These are phyloP conservation scores for Oreochromis aureus DNA, from an alignment of 2,113 vertebrate genomes.

Conservation along the genomic window DNA sequence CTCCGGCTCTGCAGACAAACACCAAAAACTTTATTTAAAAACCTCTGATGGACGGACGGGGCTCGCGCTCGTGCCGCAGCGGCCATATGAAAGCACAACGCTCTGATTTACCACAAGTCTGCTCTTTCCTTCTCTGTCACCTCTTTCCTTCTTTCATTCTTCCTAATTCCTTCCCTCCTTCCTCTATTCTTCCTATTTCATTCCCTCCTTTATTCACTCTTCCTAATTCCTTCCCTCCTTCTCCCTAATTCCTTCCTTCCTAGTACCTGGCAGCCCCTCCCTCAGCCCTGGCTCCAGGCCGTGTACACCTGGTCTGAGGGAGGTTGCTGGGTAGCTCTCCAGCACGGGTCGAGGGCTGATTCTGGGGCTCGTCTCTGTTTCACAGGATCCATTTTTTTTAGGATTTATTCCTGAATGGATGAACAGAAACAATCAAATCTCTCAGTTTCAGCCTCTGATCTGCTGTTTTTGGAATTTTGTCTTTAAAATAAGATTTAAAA, in stretches of 20 bases:
- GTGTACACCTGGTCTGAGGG: fast-evolving
- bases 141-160: background rate
- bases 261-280: background rate
- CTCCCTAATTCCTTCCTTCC: background rate
- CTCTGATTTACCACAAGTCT: fast-evolving
- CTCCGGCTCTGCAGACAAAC: conserved; percentile 70
- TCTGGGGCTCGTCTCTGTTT: background rate
- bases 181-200: fast-evolving
- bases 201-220: background rate
- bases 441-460: background rate
- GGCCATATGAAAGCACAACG: background rate
- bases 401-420: background rate
- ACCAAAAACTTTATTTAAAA: background rate
- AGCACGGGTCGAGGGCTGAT: background rate
- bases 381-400: background rate
- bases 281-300: background rate
- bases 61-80: background rate
- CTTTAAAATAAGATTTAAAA: background rate
- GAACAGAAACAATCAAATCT: background rate
- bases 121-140: background rate
- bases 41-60: background rate
- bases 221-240: background rate
- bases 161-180: background rate
- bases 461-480: fast-evolving
- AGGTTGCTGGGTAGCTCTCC: background rate